These are phyloP conservation scores for Piprites chloris DNA, from an alignment of 2,113 vertebrate species.

Conservation along the genomic window DNA sequence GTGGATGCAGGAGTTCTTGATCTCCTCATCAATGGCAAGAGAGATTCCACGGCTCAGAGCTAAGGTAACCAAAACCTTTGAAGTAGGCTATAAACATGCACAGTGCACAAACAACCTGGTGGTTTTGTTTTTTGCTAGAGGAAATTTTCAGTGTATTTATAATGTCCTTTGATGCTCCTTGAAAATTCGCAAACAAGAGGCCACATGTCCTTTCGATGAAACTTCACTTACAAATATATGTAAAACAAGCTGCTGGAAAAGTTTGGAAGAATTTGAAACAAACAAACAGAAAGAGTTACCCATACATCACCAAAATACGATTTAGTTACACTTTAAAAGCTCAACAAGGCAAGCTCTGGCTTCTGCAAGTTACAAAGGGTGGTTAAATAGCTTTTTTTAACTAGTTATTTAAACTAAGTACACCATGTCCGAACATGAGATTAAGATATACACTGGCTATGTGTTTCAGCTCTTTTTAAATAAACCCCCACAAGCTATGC, in stretches of 20 bases:
- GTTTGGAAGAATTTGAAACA: conserved; percentile 18
- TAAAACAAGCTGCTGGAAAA: conserved; percentile 55
- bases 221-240: conserved; percentile 43
- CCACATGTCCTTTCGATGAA: conserved; percentile 56
- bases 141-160: conserved; percentile 60
- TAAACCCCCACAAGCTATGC: not conserved
- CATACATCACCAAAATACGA: not conserved
- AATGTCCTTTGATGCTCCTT: conserved; percentile 59
- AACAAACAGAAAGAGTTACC: conserved; percentile 36
- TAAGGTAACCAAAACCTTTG: conserved; percentile 45
- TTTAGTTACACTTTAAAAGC: not conserved
- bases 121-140: conserved; percentile 35
- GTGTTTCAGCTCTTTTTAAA: not conserved
- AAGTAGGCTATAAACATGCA: conserved; percentile 49
- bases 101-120: conserved; percentile 13
- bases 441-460: not conserved
- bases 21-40: not conserved
- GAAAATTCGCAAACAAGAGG: conserved; percentile 59
- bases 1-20: not conserved
- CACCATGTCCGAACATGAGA: not conserved
- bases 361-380: not conserved
- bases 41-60: not conserved
- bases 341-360: not conserved
- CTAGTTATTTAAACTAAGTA: not conserved
- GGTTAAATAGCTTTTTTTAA: conserved; percentile 1